phyloP scores from a whole-genome alignment of 2,888 invertebrate species.

The Dryadula phaetusa region DNA sequence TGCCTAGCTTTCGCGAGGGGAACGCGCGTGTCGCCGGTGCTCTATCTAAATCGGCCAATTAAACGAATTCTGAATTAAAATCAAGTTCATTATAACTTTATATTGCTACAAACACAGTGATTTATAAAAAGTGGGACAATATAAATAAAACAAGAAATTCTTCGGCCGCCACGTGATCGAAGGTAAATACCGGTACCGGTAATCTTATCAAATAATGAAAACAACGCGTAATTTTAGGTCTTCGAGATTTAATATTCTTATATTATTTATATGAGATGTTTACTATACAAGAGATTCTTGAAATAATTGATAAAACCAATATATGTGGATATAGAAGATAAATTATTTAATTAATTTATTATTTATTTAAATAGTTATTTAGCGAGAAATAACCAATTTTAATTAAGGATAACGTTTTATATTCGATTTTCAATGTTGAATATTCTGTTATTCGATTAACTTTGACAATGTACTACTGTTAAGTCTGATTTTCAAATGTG shows the following conservation, averaged over 20 bases:
- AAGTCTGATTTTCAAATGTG: too few relatives aligned
- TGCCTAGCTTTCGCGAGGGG: constrained; percentile 43
- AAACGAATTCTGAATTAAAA: constrained; percentile 47
- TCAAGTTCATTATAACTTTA: constrained; percentile 24
- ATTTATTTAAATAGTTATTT: background rate
- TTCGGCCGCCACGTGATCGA: constrained; percentile 41
- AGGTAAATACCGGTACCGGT: constrained; percentile 49
- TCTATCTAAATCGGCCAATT: constrained; percentile 38
- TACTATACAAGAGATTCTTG: too few relatives aligned
- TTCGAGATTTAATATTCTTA: constrained; percentile 5
- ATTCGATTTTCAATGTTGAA: too few relatives aligned
- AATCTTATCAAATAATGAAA: constrained; percentile 33
- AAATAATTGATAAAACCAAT: background rate
- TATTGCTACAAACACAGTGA: constrained; percentile 28
- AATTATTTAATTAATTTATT: background rate
- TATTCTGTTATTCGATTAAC: too few relatives aligned
- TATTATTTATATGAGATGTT: background rate
- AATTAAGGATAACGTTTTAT: too few relatives aligned
- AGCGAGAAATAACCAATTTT: too few relatives aligned
- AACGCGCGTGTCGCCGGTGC: constrained; percentile 43
- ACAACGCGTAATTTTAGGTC: constrained; percentile 16
- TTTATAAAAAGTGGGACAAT: constrained; percentile 19
- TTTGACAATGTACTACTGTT: too few relatives aligned
- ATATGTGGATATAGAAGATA: background rate
- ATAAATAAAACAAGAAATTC: constrained; percentile 6